These are phyloP conservation scores for Chrysochloris asiatica DNA, from an alignment of 2,113 vertebrate species.

Conservation along the genomic window DNA sequence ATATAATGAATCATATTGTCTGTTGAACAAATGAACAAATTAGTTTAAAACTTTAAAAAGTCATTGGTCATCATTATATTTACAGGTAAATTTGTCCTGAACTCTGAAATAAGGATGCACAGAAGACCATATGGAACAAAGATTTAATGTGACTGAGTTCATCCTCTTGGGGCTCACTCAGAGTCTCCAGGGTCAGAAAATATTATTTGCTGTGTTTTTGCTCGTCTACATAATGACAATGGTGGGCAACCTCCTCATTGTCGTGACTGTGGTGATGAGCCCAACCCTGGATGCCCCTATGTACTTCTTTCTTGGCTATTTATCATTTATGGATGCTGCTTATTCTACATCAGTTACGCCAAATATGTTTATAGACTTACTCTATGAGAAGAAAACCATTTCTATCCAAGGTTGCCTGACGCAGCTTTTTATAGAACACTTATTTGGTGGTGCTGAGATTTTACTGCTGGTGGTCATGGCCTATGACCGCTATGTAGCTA, in stretches of 20 bases:
- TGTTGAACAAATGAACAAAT: background rate
- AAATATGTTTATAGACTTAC: slow-evolving; percentile 60
- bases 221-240: slow-evolving; percentile 63
- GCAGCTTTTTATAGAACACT: slow-evolving; percentile 62
- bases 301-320: slow-evolving; percentile 70
- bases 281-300: slow-evolving; percentile 46
- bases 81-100: background rate
- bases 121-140: slow-evolving; percentile 36
- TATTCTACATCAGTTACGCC: slow-evolving; percentile 60
- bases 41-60: background rate
- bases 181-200: slow-evolving; percentile 53
- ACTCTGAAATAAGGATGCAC: background rate
- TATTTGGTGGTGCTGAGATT: slow-evolving; percentile 69
- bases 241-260: slow-evolving; percentile 56
- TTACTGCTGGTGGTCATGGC: slow-evolving; percentile 69
- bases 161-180: slow-evolving; percentile 70
- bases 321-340: slow-evolving; percentile 64
- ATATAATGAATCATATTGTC: background rate
- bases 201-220: slow-evolving; percentile 61
- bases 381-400: slow-evolving; percentile 59
- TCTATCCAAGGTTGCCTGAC: slow-evolving; percentile 62
- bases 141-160: slow-evolving; percentile 75
- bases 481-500: slow-evolving; percentile 54
- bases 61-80: background rate
- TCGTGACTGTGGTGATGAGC: slow-evolving; percentile 50